These are phyloP conservation scores for Mystacornis crossleyi DNA, from an alignment of 2,113 vertebrate species.

Conservation along the genomic window DNA sequence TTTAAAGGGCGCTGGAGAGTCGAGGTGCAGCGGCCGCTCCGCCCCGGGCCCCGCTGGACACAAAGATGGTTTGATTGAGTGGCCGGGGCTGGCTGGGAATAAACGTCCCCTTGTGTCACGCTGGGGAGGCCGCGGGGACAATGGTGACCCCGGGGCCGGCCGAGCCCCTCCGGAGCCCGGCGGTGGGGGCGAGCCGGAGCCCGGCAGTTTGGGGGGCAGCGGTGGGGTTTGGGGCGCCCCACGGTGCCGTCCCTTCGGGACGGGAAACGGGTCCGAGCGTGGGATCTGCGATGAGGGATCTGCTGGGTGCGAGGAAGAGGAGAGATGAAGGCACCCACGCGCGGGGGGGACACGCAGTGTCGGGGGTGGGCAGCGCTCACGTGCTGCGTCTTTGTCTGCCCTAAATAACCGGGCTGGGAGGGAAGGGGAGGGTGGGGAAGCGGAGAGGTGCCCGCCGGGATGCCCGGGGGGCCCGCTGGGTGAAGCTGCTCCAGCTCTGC, in stretches of 20 bases:
- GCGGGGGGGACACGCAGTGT: not conserved
- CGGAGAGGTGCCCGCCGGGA: accelerated
- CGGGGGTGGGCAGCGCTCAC: not conserved
- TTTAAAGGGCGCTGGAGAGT: not conserved
- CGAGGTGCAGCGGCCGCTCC: conserved; percentile 6
- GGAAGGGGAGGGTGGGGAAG: not conserved
- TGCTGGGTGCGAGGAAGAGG: not conserved
- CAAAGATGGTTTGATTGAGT: conserved; percentile 63
- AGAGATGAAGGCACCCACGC: not conserved
- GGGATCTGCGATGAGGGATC: not conserved
- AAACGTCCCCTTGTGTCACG: conserved; percentile 58
- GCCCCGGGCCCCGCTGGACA: conserved; percentile 41
- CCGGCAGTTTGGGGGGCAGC: not conserved
- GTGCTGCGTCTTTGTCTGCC: not conserved
- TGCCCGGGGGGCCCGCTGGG: accelerated
- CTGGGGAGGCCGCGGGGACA: conserved; percentile 39
- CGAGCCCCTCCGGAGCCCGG: not conserved
- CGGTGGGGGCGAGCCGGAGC: not conserved
- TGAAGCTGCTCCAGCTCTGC: accelerated
- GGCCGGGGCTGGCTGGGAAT: conserved; percentile 16
- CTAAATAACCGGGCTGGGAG: accelerated
- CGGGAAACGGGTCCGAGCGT: accelerated
- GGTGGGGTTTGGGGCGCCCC: not conserved
- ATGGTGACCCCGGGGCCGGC: conserved; percentile 45
- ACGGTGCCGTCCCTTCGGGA: accelerated